These are phyloP conservation scores for Gasterosteus nipponicus DNA, from an alignment of 2,113 vertebrate species.

Conservation along the genomic window DNA sequence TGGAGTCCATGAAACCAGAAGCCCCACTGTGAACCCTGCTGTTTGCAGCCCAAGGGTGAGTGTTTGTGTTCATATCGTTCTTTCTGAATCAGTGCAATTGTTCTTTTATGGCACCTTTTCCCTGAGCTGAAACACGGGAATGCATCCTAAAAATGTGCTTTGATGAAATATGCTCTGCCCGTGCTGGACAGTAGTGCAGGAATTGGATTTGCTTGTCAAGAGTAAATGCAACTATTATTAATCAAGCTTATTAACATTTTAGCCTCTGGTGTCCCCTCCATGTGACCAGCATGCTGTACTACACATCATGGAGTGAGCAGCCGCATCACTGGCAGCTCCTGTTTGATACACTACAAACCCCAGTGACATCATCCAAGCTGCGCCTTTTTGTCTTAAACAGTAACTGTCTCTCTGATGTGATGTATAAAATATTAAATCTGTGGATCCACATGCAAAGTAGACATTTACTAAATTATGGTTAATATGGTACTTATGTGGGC, in stretches of 20 bases:
- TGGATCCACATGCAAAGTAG: background rate
- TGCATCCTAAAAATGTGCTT: background rate
- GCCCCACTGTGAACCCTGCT: conserved; percentile 92
- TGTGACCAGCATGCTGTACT: conserved; percentile 84
- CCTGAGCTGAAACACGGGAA: background rate
- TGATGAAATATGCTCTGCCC: background rate
- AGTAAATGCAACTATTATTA: conserved; percentile 4
- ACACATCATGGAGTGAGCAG: conserved; percentile 78
- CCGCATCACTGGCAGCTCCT: background rate
- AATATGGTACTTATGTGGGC: background rate
- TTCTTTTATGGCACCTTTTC: background rate
- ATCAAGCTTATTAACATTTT: conserved; percentile 59
- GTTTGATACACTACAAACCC: background rate
- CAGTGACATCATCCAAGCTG: background rate
- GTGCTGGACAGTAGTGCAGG: background rate
- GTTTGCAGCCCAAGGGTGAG: conserved; percentile 90
- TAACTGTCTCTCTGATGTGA: background rate
- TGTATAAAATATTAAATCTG: background rate
- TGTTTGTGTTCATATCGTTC: conserved; percentile 20
- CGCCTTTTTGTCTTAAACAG: background rate
- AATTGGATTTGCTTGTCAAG: background rate
- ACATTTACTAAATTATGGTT: conserved; percentile 4
- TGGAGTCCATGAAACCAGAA: conserved; percentile 88
- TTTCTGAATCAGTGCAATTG: background rate
- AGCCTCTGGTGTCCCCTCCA: conserved; percentile 83